Evolutionary conservation across 2,113 vertebrate genomes (phyloP).

Genomic region (Antechinus flavipes): DNA sequence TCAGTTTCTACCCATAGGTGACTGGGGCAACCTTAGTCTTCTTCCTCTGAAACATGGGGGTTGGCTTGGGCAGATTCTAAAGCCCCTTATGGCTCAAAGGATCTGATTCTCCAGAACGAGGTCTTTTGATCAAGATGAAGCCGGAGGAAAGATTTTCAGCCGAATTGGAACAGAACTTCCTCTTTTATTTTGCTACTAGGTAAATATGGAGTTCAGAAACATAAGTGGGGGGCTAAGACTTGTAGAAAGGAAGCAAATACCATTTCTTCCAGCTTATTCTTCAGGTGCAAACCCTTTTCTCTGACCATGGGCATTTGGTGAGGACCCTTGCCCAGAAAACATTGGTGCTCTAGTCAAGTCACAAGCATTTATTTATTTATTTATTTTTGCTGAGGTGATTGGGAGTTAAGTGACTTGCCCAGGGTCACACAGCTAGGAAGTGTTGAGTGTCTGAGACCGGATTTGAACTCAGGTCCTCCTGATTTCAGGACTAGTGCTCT

Average conservation of each 20-base stretch:
- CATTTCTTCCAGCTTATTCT: conserved; percentile 20
- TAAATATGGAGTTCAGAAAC: conserved; percentile 53
- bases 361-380: neutral
- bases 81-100: neutral
- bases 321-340: neutral
- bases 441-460: no score
- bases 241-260: neutral
- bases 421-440: no score
- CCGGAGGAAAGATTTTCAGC: conserved; percentile 37
- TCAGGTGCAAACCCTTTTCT: neutral
- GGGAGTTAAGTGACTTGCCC: no score
- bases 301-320: conserved; percentile 35
- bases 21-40: neutral
- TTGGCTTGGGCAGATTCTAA: neutral
- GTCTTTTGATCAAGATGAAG: conserved; percentile 64
- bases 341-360: neutral
- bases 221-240: conserved; percentile 22
- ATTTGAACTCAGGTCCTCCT: no score
- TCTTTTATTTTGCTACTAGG: conserved; percentile 52
- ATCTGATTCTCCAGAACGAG: neutral
- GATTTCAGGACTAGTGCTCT: no score
- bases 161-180: conserved; percentile 37
- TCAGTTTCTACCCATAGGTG: neutral
- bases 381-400: no score
- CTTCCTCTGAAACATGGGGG: neutral